Conservation (phyloP, 2,888 invertebrate genomes). For the Tridacna gigas region DNA sequence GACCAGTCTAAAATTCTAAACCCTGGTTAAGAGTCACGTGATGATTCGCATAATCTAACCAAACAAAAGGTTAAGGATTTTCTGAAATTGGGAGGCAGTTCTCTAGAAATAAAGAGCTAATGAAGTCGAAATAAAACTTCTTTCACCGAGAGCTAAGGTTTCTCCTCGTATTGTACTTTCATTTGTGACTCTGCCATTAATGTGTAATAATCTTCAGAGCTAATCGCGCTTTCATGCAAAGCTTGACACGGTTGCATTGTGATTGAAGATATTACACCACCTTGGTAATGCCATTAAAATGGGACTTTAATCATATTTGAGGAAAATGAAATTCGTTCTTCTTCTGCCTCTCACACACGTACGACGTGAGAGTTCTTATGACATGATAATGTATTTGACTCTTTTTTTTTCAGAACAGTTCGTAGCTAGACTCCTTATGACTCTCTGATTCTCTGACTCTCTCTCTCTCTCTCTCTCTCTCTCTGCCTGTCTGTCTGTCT, state of each 20-base stretch:
- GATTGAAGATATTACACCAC: conserved; percentile 7
- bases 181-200: conserved; percentile 21
- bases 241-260: neutral
- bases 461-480: too few species aligned
- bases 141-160: conserved; percentile 4
- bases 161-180: conserved; percentile 5
- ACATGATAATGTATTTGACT: too few species aligned
- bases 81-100: neutral
- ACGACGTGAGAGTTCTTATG: too few species aligned
- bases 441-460: too few species aligned
- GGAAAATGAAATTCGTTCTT: neutral
- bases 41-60: too few species aligned
- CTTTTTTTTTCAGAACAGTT: too few species aligned
- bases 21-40: too few species aligned
- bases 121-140: conserved; percentile 14
- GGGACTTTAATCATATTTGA: conserved; percentile 17
- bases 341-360: neutral
- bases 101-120: conserved; percentile 24
- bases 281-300: conserved; percentile 10
- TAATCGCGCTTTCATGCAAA: conserved; percentile 16
- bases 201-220: conserved; percentile 15
- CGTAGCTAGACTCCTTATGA: too few species aligned
- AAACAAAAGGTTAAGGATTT: too few species aligned
- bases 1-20: too few species aligned
- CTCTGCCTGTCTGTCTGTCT: too few species aligned